phyloP scores from a whole-genome alignment of 2,888 invertebrate genomes.

The Hartigia nigra region DNA sequence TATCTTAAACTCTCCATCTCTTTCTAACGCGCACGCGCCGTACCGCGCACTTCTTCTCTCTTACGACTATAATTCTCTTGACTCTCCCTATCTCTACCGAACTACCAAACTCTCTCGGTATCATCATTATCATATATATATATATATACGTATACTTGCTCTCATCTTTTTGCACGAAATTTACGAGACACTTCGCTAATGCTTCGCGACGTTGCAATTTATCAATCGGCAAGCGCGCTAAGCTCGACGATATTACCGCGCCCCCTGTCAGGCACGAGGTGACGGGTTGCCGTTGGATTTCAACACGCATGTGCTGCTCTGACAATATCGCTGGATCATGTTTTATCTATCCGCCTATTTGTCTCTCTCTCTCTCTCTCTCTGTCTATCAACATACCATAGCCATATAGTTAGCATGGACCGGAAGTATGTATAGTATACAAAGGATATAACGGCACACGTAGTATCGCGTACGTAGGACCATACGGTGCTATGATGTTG shows the following conservation, averaged over 20 bases:
- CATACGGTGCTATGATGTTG: not conserved
- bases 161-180: not conserved
- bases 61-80: constrained; percentile 14
- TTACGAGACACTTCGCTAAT: not conserved
- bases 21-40: constrained; percentile 15
- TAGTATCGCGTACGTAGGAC: not conserved
- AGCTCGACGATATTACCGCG: not conserved
- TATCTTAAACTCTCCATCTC: not conserved
- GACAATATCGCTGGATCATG: not conserved
- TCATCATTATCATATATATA: not conserved
- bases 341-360: not conserved
- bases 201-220: not conserved
- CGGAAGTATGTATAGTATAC: not conserved
- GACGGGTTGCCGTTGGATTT: constrained; percentile 34
- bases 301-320: constrained; percentile 39
- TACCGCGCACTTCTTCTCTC: constrained; percentile 15
- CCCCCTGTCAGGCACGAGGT: not conserved
- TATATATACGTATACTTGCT: not conserved
- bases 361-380: too few species aligned
- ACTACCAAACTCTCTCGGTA: not conserved
- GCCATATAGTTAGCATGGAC: not conserved
- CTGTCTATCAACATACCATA: not conserved
- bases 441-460: not conserved
- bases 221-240: not conserved
- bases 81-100: not conserved